These are phyloP conservation scores for Eulemur macaco DNA, from an alignment of 2,113 vertebrate species.

Conservation along the genomic window DNA sequence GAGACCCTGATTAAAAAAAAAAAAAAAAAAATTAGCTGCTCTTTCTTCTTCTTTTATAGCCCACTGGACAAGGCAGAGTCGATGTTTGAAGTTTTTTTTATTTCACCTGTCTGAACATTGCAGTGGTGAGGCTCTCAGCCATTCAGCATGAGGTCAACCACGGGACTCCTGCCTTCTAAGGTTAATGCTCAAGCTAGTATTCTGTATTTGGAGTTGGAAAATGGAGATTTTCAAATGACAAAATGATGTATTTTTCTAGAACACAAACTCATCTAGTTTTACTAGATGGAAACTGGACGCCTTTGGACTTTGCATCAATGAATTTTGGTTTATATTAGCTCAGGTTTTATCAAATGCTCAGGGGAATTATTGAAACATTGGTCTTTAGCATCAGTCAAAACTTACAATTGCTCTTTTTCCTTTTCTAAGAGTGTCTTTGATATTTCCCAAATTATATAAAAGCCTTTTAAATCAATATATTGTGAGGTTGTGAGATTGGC, in stretches of 20 bases:
- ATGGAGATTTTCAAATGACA: neutral
- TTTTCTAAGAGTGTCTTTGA: slow-evolving; percentile 11
- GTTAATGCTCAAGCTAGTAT: neutral
- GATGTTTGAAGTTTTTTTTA: neutral
- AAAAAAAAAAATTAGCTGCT: neutral
- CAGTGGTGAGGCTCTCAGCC: neutral
- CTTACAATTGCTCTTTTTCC: neutral
- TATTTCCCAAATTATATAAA: neutral
- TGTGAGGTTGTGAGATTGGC: no score
- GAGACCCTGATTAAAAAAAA: no score
- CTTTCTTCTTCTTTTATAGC: neutral
- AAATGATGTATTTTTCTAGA: neutral
- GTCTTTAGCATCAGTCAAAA: slow-evolving; percentile 12
- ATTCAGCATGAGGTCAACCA: neutral
- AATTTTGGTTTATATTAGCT: neutral
- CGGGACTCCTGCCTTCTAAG: neutral
- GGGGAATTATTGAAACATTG: neutral
- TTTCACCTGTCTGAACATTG: no score
- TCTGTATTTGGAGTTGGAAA: neutral
- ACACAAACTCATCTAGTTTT: neutral
- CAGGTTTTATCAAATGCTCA: neutral
- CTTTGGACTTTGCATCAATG: neutral
- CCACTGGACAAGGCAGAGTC: neutral
- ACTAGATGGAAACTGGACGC: neutral
- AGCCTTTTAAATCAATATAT: neutral